phyloP scores from a whole-genome alignment of 2,113 vertebrate species.

The Chloebia gouldiae region DNA sequence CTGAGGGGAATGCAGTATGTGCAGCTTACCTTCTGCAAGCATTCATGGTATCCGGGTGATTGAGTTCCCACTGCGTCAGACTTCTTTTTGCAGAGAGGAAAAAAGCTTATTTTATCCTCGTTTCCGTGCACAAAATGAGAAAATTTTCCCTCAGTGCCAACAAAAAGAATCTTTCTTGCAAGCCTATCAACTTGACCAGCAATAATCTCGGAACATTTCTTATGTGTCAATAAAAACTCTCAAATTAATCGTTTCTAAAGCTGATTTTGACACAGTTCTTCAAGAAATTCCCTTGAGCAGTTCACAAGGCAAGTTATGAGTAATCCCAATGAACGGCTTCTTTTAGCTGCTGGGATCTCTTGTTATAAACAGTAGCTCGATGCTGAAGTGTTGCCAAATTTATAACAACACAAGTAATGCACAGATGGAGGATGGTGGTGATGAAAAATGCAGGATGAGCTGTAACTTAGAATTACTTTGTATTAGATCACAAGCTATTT shows the following conservation, averaged over 20 bases:
- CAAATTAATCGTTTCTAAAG: background rate
- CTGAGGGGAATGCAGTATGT: background rate
- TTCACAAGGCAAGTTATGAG: slow-evolving; percentile 28
- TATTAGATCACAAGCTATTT: slow-evolving; percentile 38
- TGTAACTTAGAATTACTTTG: slow-evolving; percentile 8
- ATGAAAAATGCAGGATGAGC: slow-evolving; percentile 29
- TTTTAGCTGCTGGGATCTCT: slow-evolving; percentile 35
- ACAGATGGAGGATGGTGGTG: slow-evolving; percentile 22
- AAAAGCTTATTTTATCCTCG: background rate
- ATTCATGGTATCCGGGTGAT: slow-evolving; percentile 40
- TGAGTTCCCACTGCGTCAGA: background rate
- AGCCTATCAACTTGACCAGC: background rate
- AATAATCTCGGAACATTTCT: background rate
- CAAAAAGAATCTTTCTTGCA: background rate
- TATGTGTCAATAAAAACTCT: background rate
- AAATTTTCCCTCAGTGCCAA: background rate
- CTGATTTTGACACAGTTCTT: background rate
- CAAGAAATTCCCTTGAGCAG: background rate
- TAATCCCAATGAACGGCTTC: background rate
- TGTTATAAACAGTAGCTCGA: slow-evolving; percentile 50
- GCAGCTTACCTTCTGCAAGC: slow-evolving; percentile 62
- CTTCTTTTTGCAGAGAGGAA: background rate
- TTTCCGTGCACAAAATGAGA: background rate
- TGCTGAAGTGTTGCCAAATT: slow-evolving; percentile 52
- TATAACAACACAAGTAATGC: slow-evolving; percentile 30